Evolutionary conservation across 2,113 vertebrate species (phyloP), one percentile per base, ranked within the genome.

Genomic region (Eleginops maclovinus): DNA sequence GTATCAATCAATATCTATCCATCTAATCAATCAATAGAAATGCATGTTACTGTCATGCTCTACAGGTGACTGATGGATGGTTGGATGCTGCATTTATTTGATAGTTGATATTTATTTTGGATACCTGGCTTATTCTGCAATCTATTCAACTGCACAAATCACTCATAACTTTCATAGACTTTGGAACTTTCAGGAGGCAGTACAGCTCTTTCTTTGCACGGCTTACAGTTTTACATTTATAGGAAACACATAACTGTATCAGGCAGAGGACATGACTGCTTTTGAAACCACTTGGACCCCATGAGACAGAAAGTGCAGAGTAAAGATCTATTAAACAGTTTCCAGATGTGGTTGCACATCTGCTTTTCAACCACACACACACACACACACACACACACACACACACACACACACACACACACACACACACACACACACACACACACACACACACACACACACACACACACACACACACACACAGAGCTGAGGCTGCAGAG

Each of bases 281-380:
- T 68, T 21, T 56, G 43, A 83, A 76, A 79, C 51, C 51, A 49
- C 84, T 44, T 62, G 2, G 28, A 75, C 43, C 43, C 49, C 24
- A 19, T 15, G 1, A 46, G 19, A 72, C 77, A 72, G 77, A 74
- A 86, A 70, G 68, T 73, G 26, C 64, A 50, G 2, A 46, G 78
- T 21, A 9, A 44, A 60, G 47, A 3, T 46, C 17, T 40, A 11
- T 79, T 24, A 15, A 65, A 36, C 17, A 10, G 9, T 41, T 3
- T 65, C 41, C 21, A 28, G 54, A 56, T 8, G 54, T 28, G 21
- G 22, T 28, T 6, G n/a, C 54, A 43, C n/a, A 5, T 73, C 13
- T 31, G n/a, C 28, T 26, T 11, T 14, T 7, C 28, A 40, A 22
- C 63, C 31, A 67, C 67, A 73, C 50, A 74, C 62, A 49, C 64